These are phyloP conservation scores for Podarcis muralis DNA, from an alignment of 2,113 vertebrate genomes.

Conservation along the genomic window DNA sequence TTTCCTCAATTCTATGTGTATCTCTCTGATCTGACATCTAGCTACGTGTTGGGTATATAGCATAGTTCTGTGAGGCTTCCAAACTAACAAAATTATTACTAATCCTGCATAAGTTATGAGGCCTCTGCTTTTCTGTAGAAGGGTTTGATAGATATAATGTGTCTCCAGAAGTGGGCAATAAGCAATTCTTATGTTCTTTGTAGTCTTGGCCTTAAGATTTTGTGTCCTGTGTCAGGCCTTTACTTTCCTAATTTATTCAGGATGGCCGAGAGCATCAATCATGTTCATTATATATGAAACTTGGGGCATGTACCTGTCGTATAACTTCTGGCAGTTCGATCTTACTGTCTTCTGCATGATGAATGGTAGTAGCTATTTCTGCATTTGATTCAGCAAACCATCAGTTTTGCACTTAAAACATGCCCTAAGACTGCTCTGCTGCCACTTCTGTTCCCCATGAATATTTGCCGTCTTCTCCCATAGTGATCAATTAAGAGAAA, in stretches of 20 bases:
- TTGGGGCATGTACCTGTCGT: not conserved
- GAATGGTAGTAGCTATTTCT: not conserved
- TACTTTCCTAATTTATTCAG: constrained; percentile 13
- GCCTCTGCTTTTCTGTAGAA: not conserved
- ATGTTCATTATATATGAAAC: not conserved
- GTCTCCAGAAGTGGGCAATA: not conserved
- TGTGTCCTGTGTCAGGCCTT: not conserved
- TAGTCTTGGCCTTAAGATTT: not conserved
- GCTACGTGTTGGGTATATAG: not conserved
- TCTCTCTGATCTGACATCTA: not conserved
- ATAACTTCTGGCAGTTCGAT: not conserved
- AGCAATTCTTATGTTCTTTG: not conserved
- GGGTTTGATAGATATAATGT: no score
- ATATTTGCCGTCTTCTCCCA: not conserved
- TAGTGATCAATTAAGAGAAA: not conserved
- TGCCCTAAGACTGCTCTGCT: not conserved
- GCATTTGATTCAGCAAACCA: not conserved
- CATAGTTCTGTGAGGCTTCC: not conserved
- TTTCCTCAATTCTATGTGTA: not conserved
- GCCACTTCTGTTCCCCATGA: not conserved
- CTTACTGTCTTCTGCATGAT: not conserved
- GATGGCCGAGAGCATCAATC: not conserved
- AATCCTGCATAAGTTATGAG: not conserved
- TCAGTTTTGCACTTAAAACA: not conserved
- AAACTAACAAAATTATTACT: not conserved